Conservation (phyloP, 2,888 invertebrate genomes). For the Himalopsyche anomala region DNA sequence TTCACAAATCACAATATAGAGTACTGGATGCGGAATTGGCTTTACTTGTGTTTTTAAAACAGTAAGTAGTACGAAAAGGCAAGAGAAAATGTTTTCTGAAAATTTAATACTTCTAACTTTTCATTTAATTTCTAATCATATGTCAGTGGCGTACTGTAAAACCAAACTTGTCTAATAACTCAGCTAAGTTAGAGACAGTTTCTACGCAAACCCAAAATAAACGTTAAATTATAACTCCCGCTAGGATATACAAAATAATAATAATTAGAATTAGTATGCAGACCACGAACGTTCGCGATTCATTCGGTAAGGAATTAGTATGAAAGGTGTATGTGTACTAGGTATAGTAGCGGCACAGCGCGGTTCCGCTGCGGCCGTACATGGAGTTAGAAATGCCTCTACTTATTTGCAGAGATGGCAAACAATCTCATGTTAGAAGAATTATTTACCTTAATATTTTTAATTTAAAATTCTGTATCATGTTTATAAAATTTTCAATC, state of each 20-base stretch:
- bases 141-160: neutral
- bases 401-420: neutral
- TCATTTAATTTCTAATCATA: neutral
- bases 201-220: neutral
- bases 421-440: neutral
- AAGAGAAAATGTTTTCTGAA: no score
- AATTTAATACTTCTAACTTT: no score
- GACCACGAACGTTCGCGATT: conserved; percentile 13
- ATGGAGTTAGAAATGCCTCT: conserved; percentile 10
- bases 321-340: neutral
- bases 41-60: no score
- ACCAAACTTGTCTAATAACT: neutral
- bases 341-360: neutral
- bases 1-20: no score
- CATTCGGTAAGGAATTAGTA: conserved; percentile 13
- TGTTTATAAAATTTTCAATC: no score
- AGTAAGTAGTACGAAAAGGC: no score
- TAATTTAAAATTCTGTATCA: no score
- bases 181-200: neutral
- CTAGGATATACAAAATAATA: neutral
- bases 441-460: no score
- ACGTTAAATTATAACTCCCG: conserved; percentile 1
- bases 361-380: neutral
- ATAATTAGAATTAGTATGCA: neutral
- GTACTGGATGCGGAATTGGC: no score